Evolutionary conservation across 1,140 invertebrate genomes (phyloP), one percentile per base, ranked within the genome.

Genomic region (Thaumatotibia leucotreta): DNA sequence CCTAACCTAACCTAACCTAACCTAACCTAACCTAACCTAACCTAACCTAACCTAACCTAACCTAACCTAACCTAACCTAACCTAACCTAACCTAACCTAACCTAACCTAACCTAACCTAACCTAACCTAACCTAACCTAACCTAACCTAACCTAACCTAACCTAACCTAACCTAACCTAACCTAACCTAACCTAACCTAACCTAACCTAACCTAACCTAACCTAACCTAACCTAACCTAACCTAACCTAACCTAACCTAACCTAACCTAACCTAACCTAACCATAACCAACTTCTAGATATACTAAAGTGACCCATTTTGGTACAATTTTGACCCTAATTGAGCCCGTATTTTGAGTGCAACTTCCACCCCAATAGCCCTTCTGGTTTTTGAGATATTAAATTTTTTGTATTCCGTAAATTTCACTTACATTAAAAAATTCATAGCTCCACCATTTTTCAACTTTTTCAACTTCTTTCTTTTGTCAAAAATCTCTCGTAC

Each of bases 291-390:
- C 76, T 76, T 72, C 76, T 76, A 77, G 76, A 72, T 73, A 80
- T n/a, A 79, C 77, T 77, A 67, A 77, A 79, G 77, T 77, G 77
- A 79, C n/a, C n/a, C n/a, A n/a, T n/a, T n/a, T n/a, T n/a, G n/a
- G n/a, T n/a, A n/a, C n/a, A n/a, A n/a, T n/a, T n/a, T n/a, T n/a
- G n/a, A n/a, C n/a, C n/a, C n/a, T n/a, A n/a, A n/a, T n/a, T n/a
- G n/a, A n/a, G n/a, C n/a, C n/a, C n/a, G n/a, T n/a, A n/a, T n/a
- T n/a, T n/a, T n/a, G n/a, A n/a, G n/a, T n/a, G n/a, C n/a, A n/a
- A n/a, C n/a, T n/a, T n/a, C n/a, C n/a, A n/a, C n/a, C n/a, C n/a
- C n/a, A n/a, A n/a, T n/a, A n/a, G n/a, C n/a, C n/a, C n/a, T n/a
- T n/a, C n/a, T n/a, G n/a, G n/a, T n/a, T n/a, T n/a, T n/a, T n/a